Conservation (phyloP, 2,113 vertebrate species). For the Dermatemys mawii region DNA sequence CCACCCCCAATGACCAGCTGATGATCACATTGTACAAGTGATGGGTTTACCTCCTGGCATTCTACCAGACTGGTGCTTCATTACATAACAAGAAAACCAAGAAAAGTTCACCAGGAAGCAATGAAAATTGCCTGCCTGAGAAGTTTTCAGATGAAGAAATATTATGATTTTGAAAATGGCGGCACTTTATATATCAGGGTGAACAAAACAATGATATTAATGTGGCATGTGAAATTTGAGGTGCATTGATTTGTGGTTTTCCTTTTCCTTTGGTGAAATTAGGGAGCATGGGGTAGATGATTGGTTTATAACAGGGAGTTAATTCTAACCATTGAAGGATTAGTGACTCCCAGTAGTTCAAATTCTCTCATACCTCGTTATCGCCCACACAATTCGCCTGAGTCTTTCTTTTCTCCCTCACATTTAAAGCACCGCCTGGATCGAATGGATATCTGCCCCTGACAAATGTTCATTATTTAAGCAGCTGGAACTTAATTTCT, state of each 20-base stretch:
- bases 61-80: neutral
- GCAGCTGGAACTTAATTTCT: neutral
- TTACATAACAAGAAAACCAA: neutral
- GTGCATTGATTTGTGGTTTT: neutral
- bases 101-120: neutral
- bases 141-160: neutral
- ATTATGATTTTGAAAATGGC: neutral
- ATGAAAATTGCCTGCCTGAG: neutral
- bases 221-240: neutral
- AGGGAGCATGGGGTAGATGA: neutral
- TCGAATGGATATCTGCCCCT: neutral
- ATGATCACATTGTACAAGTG: accelerated
- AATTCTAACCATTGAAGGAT: neutral
- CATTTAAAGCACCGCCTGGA: neutral
- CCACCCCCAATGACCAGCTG: neutral
- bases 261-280: neutral
- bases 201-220: accelerated
- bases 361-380: neutral
- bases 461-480: conserved; percentile 22
- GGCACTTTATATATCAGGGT: neutral
- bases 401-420: neutral
- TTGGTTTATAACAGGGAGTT: neutral
- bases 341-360: neutral
- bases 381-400: neutral
- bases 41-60: neutral